Conservation (phyloP, 2,797 vertebrate genomes). For the Chloroceryle amazona region DNA sequence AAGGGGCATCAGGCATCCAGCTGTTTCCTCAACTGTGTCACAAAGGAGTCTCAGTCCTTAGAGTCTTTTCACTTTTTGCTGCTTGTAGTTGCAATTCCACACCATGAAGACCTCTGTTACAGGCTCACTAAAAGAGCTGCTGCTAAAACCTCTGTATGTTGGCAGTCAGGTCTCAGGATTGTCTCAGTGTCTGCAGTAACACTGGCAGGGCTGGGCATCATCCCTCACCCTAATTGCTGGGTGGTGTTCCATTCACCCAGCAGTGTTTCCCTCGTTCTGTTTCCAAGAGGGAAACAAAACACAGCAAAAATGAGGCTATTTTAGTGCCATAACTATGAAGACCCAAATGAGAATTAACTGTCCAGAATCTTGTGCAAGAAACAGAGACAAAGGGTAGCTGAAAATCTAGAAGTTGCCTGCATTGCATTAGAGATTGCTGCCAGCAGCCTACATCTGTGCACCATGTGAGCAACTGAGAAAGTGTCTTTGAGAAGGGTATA, state of each 20-base stretch:
- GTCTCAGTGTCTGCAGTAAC: no score
- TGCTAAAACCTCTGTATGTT: background rate
- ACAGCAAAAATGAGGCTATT: background rate
- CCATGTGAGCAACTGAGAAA: conserved; percentile 58
- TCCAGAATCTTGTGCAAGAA: background rate
- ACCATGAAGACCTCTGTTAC: background rate
- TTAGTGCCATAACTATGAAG: background rate
- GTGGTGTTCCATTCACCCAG: background rate
- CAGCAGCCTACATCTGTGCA: conserved; percentile 55
- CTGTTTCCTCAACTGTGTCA: background rate
- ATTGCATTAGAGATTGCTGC: background rate
- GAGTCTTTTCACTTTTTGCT: background rate
- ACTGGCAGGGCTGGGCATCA: rapidly evolving
- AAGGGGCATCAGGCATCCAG: background rate
- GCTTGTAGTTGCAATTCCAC: background rate
- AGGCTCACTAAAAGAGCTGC: background rate
- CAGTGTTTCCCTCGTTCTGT: background rate
- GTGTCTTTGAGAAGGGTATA: conserved; percentile 44
- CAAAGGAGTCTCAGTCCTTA: background rate
- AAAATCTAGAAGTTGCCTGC: background rate
- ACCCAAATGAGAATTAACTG: background rate
- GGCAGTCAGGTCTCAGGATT: background rate
- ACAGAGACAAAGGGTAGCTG: background rate
- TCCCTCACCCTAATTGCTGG: background rate
- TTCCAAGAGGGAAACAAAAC: background rate